These are phyloP conservation scores for Ceryle rudis DNA, from an alignment of 2,797 vertebrate genomes.

Conservation along the genomic window DNA sequence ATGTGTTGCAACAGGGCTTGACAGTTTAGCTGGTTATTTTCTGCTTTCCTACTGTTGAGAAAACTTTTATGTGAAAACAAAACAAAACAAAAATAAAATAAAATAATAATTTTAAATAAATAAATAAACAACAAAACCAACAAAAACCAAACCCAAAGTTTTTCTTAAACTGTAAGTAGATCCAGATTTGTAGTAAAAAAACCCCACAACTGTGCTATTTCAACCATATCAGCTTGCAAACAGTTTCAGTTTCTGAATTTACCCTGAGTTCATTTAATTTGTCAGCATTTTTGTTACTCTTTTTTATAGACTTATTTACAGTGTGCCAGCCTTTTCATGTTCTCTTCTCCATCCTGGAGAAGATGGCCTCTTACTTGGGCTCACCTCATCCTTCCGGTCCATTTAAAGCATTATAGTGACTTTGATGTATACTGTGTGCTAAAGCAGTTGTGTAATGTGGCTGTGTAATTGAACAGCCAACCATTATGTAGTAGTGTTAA, in stretches of 20 bases:
- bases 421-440: background rate
- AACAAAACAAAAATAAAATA: rapidly evolving
- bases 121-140: no score
- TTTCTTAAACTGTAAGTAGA: background rate
- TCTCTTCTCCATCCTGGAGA: background rate
- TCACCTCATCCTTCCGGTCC: background rate
- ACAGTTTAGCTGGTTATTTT: background rate
- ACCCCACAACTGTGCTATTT: background rate
- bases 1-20: background rate
- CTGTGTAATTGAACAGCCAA: background rate
- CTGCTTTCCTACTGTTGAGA: background rate
- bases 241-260: background rate
- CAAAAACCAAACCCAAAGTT: no score
- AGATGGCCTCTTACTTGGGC: background rate
- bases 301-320: background rate
- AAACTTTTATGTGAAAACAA: rapidly evolving
- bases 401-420: background rate
- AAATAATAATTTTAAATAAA: background rate
- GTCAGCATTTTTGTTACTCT: background rate
- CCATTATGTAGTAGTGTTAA: background rate
- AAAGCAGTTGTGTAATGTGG: background rate
- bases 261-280: background rate
- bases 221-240: background rate
- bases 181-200: background rate
- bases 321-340: background rate